phyloP scores from a whole-genome alignment of 2,797 vertebrate genomes.

The Paramormyrops hopkinsi region DNA sequence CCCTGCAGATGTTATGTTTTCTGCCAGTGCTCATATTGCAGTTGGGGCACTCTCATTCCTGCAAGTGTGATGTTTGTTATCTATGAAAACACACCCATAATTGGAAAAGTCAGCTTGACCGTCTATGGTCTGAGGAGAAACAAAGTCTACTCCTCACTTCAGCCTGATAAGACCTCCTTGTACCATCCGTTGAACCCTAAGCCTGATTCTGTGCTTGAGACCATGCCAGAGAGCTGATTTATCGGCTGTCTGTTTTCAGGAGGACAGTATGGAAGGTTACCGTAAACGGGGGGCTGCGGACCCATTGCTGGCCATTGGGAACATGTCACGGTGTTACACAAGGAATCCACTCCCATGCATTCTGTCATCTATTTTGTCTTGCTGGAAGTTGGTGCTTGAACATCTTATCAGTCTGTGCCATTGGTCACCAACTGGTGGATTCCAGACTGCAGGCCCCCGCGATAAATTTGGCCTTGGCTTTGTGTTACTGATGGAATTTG shows the following conservation, averaged over 20 bases:
- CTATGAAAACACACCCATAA: background rate
- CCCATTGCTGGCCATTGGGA: background rate
- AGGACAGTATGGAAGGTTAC: background rate
- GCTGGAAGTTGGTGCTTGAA: background rate
- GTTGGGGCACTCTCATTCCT: background rate
- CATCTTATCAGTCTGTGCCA: background rate
- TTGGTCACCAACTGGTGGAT: background rate
- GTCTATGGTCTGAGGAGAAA: background rate
- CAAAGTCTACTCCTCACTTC: background rate
- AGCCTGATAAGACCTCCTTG: background rate
- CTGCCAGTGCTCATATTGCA: background rate
- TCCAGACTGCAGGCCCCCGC: background rate
- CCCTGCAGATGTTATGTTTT: background rate
- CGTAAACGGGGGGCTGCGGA: background rate
- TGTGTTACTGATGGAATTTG: background rate
- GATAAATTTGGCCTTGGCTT: background rate
- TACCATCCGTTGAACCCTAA: background rate
- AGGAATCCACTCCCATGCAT: background rate
- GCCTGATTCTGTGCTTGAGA: background rate
- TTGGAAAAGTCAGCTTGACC: background rate
- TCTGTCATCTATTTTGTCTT: background rate
- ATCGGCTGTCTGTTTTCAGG: background rate
- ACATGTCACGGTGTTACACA: background rate
- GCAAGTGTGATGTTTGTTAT: background rate
- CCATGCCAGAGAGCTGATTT: background rate